phyloP scores from a whole-genome alignment of 2,113 vertebrate genomes.

The Amia ocellicauda region DNA sequence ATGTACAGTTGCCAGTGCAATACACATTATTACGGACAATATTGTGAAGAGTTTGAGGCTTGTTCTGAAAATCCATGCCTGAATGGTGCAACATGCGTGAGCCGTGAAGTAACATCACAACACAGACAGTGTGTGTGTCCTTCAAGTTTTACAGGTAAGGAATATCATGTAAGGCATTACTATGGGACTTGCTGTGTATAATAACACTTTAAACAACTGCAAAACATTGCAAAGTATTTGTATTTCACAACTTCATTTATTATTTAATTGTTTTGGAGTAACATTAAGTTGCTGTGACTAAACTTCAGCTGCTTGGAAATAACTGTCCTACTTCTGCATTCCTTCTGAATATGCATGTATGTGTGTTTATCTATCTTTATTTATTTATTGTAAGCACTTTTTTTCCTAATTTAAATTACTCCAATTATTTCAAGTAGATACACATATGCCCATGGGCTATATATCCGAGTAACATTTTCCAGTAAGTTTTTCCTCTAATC shows the following conservation, averaged over 20 bases:
- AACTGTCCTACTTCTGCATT: slow-evolving; percentile 18
- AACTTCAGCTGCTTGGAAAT: slow-evolving; percentile 3
- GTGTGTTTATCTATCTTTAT: slow-evolving; percentile 13
- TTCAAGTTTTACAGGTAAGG: slow-evolving; percentile 70
- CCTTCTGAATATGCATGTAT: slow-evolving; percentile 22
- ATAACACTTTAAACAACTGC: too few relatives aligned
- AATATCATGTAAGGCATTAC: background rate
- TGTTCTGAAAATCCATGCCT: slow-evolving; percentile 66
- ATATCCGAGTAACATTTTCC: slow-evolving; percentile 26
- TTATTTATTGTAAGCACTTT: slow-evolving; percentile 31
- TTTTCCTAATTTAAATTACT: slow-evolving; percentile 23
- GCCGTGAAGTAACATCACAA: slow-evolving; percentile 41
- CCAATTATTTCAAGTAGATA: slow-evolving; percentile 34
- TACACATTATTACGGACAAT: slow-evolving; percentile 64
- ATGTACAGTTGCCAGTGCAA: slow-evolving; percentile 66
- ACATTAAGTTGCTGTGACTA: slow-evolving; percentile 15
- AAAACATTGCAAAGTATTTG: too few relatives aligned
- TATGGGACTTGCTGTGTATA: too few relatives aligned
- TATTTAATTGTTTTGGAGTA: too few relatives aligned
- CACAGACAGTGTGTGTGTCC: slow-evolving; percentile 59
- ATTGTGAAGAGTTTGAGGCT: slow-evolving; percentile 68
- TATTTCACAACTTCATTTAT: too few relatives aligned
- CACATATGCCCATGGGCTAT: slow-evolving; percentile 23
- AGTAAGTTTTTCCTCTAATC: slow-evolving; percentile 13
- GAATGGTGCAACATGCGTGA: slow-evolving; percentile 64